Percentiles rank a stretch among this genome's conserved stretches.
Evolutionary conservation across 2,888 invertebrate genomes (phyloP).

Genomic region (Microctonus brassicae): DNA sequence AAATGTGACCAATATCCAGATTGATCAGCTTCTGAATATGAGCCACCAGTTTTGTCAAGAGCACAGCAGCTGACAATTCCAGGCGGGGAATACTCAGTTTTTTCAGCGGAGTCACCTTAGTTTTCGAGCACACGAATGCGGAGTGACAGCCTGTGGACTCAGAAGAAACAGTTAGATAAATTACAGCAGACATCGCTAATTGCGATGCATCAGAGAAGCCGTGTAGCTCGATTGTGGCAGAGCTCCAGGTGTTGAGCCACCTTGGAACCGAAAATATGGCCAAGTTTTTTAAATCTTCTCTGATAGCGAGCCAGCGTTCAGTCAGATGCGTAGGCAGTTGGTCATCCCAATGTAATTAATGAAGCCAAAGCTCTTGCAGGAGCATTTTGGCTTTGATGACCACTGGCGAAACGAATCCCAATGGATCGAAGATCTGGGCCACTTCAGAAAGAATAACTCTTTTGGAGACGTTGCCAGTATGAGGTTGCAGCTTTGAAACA

Average conservation of each 20-base stretch:
- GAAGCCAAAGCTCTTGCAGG: background rate
- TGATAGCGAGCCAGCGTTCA: background rate
- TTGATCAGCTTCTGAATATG: background rate
- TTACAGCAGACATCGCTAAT: background rate
- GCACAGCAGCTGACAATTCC: background rate
- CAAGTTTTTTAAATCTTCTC: too few relatives aligned
- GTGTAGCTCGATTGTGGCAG: background rate
- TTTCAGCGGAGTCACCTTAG: conserved; percentile 40
- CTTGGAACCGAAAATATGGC: too few relatives aligned
- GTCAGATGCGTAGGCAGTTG: background rate
- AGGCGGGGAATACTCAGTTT: background rate
- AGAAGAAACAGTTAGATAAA: background rate
- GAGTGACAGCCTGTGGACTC: background rate
- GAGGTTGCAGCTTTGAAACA: background rate
- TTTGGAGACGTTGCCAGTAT: background rate
- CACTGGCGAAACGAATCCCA: background rate
- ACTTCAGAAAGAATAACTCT: background rate
- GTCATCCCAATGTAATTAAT: background rate
- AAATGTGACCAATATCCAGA: background rate
- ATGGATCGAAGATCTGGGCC: background rate
- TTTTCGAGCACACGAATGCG: background rate
- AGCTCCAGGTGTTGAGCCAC: background rate
- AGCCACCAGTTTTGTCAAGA: background rate
- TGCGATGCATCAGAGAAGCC: background rate
- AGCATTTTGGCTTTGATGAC: background rate